Conservation (phyloP, 2,113 vertebrate species). For the pig (Sus scrofa) region DNA sequence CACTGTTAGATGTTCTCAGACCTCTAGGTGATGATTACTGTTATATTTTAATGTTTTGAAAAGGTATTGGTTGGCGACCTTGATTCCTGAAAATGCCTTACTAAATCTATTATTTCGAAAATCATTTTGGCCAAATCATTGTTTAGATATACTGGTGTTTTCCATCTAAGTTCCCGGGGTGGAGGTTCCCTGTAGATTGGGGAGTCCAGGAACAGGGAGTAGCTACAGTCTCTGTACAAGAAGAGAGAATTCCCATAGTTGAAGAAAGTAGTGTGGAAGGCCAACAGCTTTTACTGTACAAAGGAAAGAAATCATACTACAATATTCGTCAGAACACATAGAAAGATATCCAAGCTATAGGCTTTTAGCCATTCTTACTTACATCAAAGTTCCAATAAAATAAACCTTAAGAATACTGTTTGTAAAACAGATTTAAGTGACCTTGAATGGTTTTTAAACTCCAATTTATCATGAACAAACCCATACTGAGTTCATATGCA, state of each 20-base stretch:
- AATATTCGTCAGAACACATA: not conserved
- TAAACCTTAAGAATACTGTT: conserved; percentile 64
- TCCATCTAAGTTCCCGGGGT: not conserved
- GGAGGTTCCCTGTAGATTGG: not conserved
- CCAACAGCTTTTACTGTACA: not conserved
- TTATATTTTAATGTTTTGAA: conserved; percentile 29
- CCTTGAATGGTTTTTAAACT: conserved; percentile 71
- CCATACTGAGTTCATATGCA: conserved; percentile 63
- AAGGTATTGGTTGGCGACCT: not conserved
- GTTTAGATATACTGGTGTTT: not conserved
- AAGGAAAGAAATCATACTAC: not conserved
- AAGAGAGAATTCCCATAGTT: not conserved
- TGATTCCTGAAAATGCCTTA: conserved; percentile 10
- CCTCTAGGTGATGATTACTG: not conserved
- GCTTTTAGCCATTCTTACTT: conserved; percentile 57
- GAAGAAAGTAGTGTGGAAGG: not conserved
- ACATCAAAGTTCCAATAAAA: conserved; percentile 51
- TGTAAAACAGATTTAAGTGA: conserved; percentile 61
- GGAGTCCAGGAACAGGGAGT: not conserved
- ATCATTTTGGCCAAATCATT: not conserved
- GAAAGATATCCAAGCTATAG: not conserved
- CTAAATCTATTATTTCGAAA: conserved; percentile 9
- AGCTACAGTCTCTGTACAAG: not conserved
- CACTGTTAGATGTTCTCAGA: not conserved
- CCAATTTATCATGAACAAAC: conserved; percentile 79